These are phyloP conservation scores for Campopleginae sp. DNA, from an alignment of 2,888 invertebrate species.

Conservation along the genomic window DNA sequence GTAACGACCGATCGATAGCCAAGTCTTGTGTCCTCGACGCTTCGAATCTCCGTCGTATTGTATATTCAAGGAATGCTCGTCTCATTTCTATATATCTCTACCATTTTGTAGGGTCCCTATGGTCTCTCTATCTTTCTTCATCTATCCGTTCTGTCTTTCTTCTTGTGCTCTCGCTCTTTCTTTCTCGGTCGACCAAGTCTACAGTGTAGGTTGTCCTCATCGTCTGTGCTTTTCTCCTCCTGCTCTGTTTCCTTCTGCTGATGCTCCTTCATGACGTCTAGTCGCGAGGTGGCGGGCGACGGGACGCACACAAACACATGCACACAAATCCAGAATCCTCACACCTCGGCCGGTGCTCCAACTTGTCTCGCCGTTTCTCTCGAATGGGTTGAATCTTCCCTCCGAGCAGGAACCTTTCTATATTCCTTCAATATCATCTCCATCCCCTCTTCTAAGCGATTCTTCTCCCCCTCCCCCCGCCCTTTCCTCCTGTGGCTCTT, in stretches of 20 bases:
- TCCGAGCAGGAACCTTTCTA: constrained; percentile 48
- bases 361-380: constrained; percentile 58
- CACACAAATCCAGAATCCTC: constrained; percentile 12
- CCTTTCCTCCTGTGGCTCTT: neutral
- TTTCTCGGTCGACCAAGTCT: constrained; percentile 72
- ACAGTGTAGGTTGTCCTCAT: constrained; percentile 39
- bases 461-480: neutral
- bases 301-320: neutral
- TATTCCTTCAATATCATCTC: constrained; percentile 61
- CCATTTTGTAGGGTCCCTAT: constrained; percentile 73
- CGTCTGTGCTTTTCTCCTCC: constrained; percentile 70
- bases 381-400: constrained; percentile 35
- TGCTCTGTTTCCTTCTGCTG: neutral
- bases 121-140: constrained; percentile 70
- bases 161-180: constrained; percentile 83
- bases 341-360: constrained; percentile 59
- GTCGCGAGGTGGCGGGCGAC: constrained; percentile 27
- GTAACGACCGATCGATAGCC: constrained; percentile 65
- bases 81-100: constrained; percentile 70
- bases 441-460: constrained; percentile 32
- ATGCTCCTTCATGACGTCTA: constrained; percentile 56
- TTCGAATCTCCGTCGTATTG: constrained; percentile 66
- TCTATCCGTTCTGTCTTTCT: constrained; percentile 75
- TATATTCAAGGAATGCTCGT: constrained; percentile 63
- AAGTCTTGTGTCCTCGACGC: constrained; percentile 63